Evolutionary conservation across 2,797 vertebrate genomes (phyloP).

Genomic region (Danio tinwini): DNA sequence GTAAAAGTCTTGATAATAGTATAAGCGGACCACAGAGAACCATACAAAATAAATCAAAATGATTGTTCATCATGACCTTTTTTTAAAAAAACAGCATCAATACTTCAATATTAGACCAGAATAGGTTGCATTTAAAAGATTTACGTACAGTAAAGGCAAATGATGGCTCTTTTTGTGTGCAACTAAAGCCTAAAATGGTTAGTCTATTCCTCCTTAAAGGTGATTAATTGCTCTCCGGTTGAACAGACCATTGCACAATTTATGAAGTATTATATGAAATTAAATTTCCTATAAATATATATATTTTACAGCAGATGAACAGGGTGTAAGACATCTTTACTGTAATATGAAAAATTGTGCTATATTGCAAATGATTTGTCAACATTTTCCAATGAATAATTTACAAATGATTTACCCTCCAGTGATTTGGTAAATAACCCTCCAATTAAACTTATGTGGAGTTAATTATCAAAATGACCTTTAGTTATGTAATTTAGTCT

Average conservation of each 20-base stretch:
- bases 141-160: neutral
- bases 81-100: conserved; percentile 7
- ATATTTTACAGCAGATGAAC: neutral
- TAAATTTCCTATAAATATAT: neutral
- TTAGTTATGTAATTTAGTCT: neutral
- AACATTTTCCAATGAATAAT: neutral
- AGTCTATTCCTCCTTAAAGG: conserved; percentile 69
- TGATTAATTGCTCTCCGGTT: conserved; percentile 69
- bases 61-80: no score
- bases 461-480: neutral
- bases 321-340: neutral
- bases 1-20: no score
- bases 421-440: neutral
- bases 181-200: conserved; percentile 33
- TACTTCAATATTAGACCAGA: conserved; percentile 4
- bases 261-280: neutral
- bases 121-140: conserved; percentile 36
- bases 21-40: no score
- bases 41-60: no score
- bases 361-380: neutral
- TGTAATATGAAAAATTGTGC: neutral
- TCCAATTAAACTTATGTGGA: neutral
- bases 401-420: neutral
- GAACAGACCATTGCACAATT: neutral
- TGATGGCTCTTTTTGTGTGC: conserved; percentile 37